Evolutionary conservation across 2,113 vertebrate species (phyloP).

Genomic region (Oenanthe melanoleuca): DNA sequence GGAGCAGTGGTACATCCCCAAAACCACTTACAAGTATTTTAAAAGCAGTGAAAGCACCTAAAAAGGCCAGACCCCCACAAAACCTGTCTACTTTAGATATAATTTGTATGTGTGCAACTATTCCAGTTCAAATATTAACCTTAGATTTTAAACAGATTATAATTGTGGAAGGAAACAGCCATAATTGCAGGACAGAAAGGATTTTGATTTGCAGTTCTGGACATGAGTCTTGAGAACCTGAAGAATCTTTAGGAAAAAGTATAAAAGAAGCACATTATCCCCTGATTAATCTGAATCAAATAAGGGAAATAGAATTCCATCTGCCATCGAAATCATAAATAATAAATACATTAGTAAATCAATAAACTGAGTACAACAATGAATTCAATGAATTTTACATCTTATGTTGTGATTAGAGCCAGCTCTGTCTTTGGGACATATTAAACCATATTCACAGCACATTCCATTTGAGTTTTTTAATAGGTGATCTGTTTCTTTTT

Average conservation of each 20-base stretch:
- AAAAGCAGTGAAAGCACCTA: neutral
- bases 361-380: slow-evolving; percentile 32
- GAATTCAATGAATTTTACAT: slow-evolving; percentile 56
- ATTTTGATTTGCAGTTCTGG: neutral
- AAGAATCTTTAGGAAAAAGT: slow-evolving; percentile 2
- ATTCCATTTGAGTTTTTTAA: slow-evolving; percentile 38
- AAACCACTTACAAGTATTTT: neutral
- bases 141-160: neutral
- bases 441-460: slow-evolving; percentile 37
- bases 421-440: slow-evolving; percentile 45
- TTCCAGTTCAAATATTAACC: neutral
- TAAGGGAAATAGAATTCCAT: slow-evolving; percentile 24
- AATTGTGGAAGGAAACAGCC: neutral
- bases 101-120: neutral
- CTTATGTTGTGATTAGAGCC: slow-evolving; percentile 30
- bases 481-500: slow-evolving; percentile 69
- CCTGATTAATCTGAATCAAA: slow-evolving; percentile 37
- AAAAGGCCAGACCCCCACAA: neutral
- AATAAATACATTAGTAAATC: slow-evolving; percentile 60
- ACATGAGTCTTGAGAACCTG: neutral
- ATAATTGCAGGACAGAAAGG: neutral
- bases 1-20: neutral
- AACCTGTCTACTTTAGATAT: neutral
- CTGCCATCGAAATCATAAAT: slow-evolving; percentile 45
- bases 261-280: slow-evolving; percentile 11